Conservation (phyloP, 2,888 invertebrate genomes). For the Lymantria monacha region DNA sequence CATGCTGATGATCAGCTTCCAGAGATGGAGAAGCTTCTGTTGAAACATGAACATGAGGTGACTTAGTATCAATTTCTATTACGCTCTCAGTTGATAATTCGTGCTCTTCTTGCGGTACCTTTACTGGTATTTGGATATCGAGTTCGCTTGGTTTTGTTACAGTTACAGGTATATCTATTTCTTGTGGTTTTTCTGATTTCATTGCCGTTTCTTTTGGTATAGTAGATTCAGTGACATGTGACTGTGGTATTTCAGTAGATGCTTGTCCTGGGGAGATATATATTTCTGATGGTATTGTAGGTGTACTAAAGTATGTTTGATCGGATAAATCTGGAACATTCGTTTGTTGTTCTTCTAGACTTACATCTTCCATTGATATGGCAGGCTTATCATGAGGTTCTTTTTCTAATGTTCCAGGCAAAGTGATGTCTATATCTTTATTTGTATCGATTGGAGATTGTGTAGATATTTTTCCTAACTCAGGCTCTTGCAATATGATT, state of each 20-base stretch:
- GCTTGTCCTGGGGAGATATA: conserved; percentile 7
- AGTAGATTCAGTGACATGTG: conserved; percentile 4
- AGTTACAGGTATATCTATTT: conserved; percentile 3
- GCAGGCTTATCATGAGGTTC: conserved; percentile 9
- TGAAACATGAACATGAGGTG: conserved; percentile 10
- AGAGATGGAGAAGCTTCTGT: conserved; percentile 22
- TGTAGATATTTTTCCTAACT: conserved; percentile 7
- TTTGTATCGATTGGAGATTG: conserved; percentile 1
- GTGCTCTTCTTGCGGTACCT: conserved; percentile 7
- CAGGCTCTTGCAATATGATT: conserved; percentile 2
- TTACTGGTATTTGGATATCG: conserved; percentile 4
- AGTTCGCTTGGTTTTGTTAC: conserved; percentile 10
- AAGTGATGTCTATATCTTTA: conserved; percentile 8
- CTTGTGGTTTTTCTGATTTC: conserved; percentile 10
- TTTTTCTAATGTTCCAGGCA: conserved; percentile 11
- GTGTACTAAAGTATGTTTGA: conserved; percentile 2
- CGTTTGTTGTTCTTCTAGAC: conserved; percentile 15
- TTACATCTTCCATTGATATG: conserved; percentile 8
- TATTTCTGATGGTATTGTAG: conserved; percentile 9
- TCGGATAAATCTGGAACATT: conserved; percentile 6
- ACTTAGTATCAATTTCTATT: conserved; percentile 16
- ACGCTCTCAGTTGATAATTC: conserved; percentile 14
- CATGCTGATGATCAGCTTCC: conserved; percentile 13
- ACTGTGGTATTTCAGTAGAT: conserved; percentile 8
- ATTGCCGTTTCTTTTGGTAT: conserved; percentile 2